Evolutionary conservation across 2,888 invertebrate genomes (phyloP), one percentile per base, ranked within the genome.

Genomic region (Prostheceraeus crozeri): DNA sequence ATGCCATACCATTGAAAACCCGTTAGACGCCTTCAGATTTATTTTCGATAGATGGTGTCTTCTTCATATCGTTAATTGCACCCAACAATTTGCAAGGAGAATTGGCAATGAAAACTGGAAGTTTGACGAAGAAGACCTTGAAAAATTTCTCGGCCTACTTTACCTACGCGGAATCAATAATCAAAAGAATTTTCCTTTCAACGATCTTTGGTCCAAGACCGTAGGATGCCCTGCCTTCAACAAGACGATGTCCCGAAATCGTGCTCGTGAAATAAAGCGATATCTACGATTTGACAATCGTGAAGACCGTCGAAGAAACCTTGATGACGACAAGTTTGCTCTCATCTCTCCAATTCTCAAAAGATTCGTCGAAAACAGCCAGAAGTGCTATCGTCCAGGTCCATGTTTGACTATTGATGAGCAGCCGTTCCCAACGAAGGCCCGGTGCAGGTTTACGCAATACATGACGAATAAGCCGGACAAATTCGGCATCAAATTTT

Each of bases 251-350:
- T 51, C 52, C 14, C 23, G 52, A 51, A 27, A 51, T 51, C 52
- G 52, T 23, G 23, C 30, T 51, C 52, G 52, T 51, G 23, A 51
- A 28, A 51, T 51, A 51, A 51, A 51, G 23, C 23, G 25, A 28
- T 51, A 51, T 51, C 14, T 51, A 51, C 52, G 52, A 28, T 51
- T 51, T 28, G 30, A 51, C 52, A 51, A 51, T 40, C 40, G 52
- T 14, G 14, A 51, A 51, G 25, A 27, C 16, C 52, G 25, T 27
- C 25, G 30, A 51, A 28, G 23, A 21, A 51, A 28, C 14, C 52
- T 51, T 28, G 52, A 51, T 4, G 14, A 51, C 23, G 52, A 51
- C 30, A 51, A 51, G 30, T 51, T 27, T 23, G 52, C 52, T 14
- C 52, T 51, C 21, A 28, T 51, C 14, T 40, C 30, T n/a, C 25